Conservation (phyloP, 2,888 invertebrate species). For the Resseliella maxima region DNA sequence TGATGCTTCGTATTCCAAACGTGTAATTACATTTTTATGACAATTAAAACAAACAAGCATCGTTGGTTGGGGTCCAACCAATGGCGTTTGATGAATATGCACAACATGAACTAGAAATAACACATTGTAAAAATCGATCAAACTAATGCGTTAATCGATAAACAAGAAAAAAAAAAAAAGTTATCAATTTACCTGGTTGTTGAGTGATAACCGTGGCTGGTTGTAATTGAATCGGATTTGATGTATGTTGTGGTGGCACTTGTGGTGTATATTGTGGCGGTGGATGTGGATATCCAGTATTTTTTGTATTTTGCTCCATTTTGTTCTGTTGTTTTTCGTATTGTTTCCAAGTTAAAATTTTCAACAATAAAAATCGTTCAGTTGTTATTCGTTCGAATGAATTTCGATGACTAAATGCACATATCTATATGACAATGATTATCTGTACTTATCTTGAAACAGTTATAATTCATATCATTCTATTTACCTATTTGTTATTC, state of each 20-base stretch:
- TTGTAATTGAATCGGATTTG: background rate
- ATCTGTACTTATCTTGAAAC: no score
- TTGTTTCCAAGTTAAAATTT: no score
- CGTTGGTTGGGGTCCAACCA: conserved; percentile 68
- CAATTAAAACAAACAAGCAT: conserved; percentile 69
- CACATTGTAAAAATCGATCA: no score
- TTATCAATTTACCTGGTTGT: conserved; percentile 25
- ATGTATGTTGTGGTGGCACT: background rate
- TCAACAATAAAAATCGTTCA: no score
- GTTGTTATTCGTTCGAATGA: no score
- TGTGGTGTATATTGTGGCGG: background rate
- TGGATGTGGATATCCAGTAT: background rate
- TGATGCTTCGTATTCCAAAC: conserved; percentile 66
- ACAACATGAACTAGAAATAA: background rate
- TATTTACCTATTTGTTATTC: no score
- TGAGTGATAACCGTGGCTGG: background rate
- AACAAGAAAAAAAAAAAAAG: background rate
- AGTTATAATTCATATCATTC: no score
- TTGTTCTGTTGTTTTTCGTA: no score
- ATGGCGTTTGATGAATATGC: background rate
- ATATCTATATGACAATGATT: no score
- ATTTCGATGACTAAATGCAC: no score
- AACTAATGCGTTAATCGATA: no score
- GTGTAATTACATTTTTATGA: conserved; percentile 67
- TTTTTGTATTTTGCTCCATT: background rate